Evolutionary conservation across 92 coral and sea anemone species (phyloP), one percentile per base, ranked within the genome.

Genomic region (Umimayanthus chanpuru): DNA sequence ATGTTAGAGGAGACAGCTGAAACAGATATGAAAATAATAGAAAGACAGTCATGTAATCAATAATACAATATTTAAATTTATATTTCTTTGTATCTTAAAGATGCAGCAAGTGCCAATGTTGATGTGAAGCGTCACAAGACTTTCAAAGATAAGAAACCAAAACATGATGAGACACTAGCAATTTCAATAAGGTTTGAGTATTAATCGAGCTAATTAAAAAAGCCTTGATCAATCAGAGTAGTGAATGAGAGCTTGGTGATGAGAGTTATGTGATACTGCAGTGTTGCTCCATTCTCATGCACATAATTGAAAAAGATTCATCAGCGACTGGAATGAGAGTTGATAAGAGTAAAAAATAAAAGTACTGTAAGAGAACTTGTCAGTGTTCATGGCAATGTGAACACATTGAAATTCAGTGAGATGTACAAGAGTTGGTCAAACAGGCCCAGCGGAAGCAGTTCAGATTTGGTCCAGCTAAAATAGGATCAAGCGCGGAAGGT

Each of bases 101-200:
- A 94, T 85, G 96, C 96, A 84, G 96, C 96, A 30, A 83, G 84
- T 50, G 83, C 93, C 23, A 94, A 92, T 70, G 88, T 86, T 78
- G 96, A 93, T 91, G 96, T 94, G 36, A 94, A 94, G 86, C 91
- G 96, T 20, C 74, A 86, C 79, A 94, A 88, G 66, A 77, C 84
- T 20, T 89, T 55, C 3, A 85, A 76, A 14, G 89, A 68, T 25
- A 75, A 78, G 41, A 89, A 76, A 41, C 61, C 87, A 25, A 23
- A 49, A 2, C 87, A 83, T 44, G 94, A 88, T 20, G 93, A 90
- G 39, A 85, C 88, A 73, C 85, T 91, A 29, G 93, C 96, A 32
- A 86, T 91, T 72, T 87, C 92, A 67, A 91, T 93, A 61, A 93
- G 92, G 93, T 89, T 25, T 15, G 81, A 16, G 9, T 21, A 6